Conservation (phyloP, 2,797 vertebrate species). For the Morus bassanus region DNA sequence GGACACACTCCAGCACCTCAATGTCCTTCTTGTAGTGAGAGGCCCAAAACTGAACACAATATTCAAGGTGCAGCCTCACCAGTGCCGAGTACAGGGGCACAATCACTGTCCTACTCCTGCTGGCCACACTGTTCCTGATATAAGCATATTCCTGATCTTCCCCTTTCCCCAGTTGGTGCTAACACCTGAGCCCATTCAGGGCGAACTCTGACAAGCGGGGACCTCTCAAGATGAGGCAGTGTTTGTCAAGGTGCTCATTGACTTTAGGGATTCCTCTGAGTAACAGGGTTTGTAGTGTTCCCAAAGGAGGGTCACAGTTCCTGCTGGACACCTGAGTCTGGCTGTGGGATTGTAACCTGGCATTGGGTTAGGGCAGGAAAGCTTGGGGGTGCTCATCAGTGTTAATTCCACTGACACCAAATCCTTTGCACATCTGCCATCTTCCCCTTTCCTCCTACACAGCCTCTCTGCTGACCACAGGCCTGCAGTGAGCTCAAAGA, state of each 20-base stretch:
- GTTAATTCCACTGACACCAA: not conserved
- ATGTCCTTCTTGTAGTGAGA: too few relatives aligned
- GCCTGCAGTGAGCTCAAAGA: not conserved
- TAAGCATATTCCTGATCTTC: too few relatives aligned
- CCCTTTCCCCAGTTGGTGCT: not conserved
- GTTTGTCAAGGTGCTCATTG: not conserved
- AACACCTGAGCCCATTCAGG: not conserved
- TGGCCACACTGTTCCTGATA: too few relatives aligned
- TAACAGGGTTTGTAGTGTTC: not conserved
- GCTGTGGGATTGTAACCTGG: not conserved
- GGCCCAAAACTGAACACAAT: too few relatives aligned
- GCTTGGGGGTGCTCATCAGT: rapidly evolving
- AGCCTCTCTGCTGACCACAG: not conserved
- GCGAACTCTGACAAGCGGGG: not conserved
- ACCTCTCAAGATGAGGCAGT: not conserved
- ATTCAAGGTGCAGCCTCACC: too few relatives aligned
- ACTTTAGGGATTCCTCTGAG: not conserved
- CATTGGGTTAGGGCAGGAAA: not conserved
- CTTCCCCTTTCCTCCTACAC: not conserved
- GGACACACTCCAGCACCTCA: too few relatives aligned
- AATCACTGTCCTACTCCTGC: too few relatives aligned
- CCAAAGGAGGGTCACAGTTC: not conserved
- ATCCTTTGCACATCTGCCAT: not conserved
- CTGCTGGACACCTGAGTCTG: too few relatives aligned
- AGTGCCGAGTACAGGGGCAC: too few relatives aligned